Evolutionary conservation across 2,797 vertebrate species (phyloP).

Genomic region (Morelia viridis): DNA sequence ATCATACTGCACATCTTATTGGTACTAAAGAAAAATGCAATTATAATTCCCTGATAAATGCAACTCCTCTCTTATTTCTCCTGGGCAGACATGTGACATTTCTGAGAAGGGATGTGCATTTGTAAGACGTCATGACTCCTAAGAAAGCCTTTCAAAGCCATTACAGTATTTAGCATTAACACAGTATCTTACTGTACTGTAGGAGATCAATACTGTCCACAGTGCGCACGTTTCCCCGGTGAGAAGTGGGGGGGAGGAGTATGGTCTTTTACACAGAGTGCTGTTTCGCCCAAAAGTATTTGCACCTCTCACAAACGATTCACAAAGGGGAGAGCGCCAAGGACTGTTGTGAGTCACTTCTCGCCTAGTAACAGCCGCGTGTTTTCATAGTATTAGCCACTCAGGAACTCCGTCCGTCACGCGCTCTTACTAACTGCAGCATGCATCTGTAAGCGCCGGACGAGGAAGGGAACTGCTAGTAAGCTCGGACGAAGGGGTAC

Average conservation of each 20-base stretch:
- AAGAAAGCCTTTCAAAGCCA: background rate
- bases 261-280: background rate
- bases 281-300: background rate
- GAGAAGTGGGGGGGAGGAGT: background rate
- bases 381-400: background rate
- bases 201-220: background rate
- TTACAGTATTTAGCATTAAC: background rate
- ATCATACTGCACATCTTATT: background rate
- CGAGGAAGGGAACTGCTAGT: background rate
- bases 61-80: background rate
- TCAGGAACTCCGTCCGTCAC: background rate
- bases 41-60: background rate
- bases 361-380: slow-evolving; percentile 6
- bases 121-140: background rate
- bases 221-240: background rate
- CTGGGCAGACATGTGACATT: background rate
- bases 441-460: background rate
- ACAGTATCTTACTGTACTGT: background rate
- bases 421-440: background rate
- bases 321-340: too few species aligned
- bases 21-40: background rate
- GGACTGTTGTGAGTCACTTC: background rate
- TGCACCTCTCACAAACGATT: background rate
- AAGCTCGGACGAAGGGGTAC: background rate
- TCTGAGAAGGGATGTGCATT: background rate